Percentiles rank a stretch among this genome's conserved stretches.
Evolutionary conservation across 2,113 vertebrate genomes (phyloP).

Genomic region (Abramis brama): DNA sequence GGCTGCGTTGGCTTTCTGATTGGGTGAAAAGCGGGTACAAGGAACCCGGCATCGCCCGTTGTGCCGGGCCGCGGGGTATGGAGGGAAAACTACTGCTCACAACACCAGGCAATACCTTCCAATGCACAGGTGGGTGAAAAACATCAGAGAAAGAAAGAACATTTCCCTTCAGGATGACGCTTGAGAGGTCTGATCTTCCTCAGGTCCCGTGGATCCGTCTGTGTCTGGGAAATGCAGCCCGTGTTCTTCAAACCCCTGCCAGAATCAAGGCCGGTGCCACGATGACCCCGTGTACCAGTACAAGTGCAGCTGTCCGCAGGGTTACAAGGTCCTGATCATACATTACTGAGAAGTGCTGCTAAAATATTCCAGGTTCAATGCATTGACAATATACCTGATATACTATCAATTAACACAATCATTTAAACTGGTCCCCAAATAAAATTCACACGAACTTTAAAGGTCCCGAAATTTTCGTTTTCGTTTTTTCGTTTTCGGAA

Average conservation of each 20-base stretch:
- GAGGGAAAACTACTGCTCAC: slow-evolving; percentile 97
- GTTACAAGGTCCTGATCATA: slow-evolving; percentile 83
- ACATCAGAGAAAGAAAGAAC: background rate
- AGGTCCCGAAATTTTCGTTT: too few relatives aligned
- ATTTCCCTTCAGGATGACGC: background rate
- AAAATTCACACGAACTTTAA: too few relatives aligned
- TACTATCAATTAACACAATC: too few relatives aligned
- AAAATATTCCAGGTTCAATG: too few relatives aligned
- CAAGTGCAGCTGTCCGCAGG: slow-evolving; percentile 83
- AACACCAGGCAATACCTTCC: slow-evolving; percentile 96
- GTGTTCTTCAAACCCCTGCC: slow-evolving; percentile 89
- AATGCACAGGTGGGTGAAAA: slow-evolving; percentile 79
- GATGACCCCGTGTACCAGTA: slow-evolving; percentile 80
- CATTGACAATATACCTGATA: too few relatives aligned
- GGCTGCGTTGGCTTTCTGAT: slow-evolving; percentile 93
- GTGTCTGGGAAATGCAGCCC: slow-evolving; percentile 92
- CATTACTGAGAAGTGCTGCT: background rate
- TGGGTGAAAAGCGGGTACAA: slow-evolving; percentile 99
- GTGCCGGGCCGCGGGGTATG: slow-evolving; percentile 88
- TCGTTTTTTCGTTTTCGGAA: too few relatives aligned
- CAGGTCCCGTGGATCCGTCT: slow-evolving; percentile 81
- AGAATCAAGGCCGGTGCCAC: slow-evolving; percentile 87
- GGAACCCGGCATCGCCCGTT: slow-evolving; percentile 96
- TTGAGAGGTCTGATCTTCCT: background rate
- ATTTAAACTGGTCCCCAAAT: too few relatives aligned